Base-by-base conservation (phyloP, 2,888 invertebrate species). In the Mythimna loreyi region DNA sequence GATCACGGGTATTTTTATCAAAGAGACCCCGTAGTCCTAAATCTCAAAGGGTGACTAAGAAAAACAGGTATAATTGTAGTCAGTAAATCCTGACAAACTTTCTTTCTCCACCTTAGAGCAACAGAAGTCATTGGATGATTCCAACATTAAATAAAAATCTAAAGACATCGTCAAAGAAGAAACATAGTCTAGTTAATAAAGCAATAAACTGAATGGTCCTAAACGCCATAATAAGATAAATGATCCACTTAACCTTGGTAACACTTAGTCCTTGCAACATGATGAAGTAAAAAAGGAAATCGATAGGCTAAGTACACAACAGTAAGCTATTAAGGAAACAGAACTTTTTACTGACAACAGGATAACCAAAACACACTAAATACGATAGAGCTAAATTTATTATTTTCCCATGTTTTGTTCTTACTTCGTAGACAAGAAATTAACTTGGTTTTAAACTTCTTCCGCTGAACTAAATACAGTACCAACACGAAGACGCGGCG, bases 211-310 rank as follows among this genome's bases (percentile, higher is more conserved):
- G 16, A 33, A 72, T 25, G 23, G 5, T 6, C 11, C 1, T 43
- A 64, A 56, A 55, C 11, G 23, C 13, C n/a, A 33, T 49, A 36
- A 13, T 55, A 23, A 53, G 36, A 21, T 45, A 53, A 16, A 45
- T 53, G 23, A 47, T n/a, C 40, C 16, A 55, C 11, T 36, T 58
- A n/a, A n/a, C n/a, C n/a, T n/a, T n/a, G n/a, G n/a, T n/a, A n/a
- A n/a, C n/a, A 33, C 19, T 36, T 55, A 45, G 43, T 28, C 19
- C 43, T 53, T 53, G 40, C 28, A 75, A 66, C 21, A 71, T 56
- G 49, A 50, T 36, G 36, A 52, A 23, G 50, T 49, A 30, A 74
- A 43, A n/a, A 66, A 57, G 67, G 23, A 65, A 74, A 71, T 65
- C 23, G 33, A 23, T 50, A 50, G 25, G 9, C 16, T 53, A 47